Percentiles rank a stretch among this genome's conserved stretches.
These are phyloP conservation scores for Cranoglanis bouderius DNA, from an alignment of 2,113 vertebrate species.

Conservation along the genomic window DNA sequence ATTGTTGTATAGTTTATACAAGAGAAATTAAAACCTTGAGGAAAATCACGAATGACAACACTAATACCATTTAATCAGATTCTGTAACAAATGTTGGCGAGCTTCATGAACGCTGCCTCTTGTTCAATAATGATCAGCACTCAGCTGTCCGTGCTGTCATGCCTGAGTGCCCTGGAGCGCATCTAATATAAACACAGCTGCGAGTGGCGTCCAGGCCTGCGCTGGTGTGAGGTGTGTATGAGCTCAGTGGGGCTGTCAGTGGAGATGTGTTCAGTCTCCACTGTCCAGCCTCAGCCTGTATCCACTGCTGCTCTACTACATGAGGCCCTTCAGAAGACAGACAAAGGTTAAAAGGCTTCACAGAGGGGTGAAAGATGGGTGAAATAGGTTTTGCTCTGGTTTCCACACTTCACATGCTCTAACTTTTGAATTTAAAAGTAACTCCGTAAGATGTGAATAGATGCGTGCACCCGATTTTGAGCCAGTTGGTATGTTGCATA, in stretches of 20 bases:
- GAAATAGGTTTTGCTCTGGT: background rate
- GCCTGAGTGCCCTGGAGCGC: background rate
- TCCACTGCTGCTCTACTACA: background rate
- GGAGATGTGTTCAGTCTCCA: background rate
- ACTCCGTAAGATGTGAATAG: slow-evolving; percentile 7
- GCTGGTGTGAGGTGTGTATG: background rate
- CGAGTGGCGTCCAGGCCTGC: background rate
- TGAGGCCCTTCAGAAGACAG: background rate
- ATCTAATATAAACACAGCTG: slow-evolving; percentile 17
- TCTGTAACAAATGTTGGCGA: background rate
- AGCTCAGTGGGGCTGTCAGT: background rate
- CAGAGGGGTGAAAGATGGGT: background rate
- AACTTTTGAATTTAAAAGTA: background rate
- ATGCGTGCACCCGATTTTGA: slow-evolving; percentile 1
- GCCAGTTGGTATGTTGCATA: slow-evolving; percentile 63
- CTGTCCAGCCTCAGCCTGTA: background rate
- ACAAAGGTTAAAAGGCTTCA: background rate
- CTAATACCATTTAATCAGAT: background rate
- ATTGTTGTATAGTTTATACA: background rate
- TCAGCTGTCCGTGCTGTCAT: background rate
- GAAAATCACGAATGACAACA: background rate
- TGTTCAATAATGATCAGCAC: slow-evolving; percentile 1
- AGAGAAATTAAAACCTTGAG: background rate
- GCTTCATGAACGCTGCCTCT: background rate
- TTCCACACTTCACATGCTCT: background rate